Base-by-base conservation (phyloP, 2,888 invertebrate species). In the Tetanocera ferruginea region DNA sequence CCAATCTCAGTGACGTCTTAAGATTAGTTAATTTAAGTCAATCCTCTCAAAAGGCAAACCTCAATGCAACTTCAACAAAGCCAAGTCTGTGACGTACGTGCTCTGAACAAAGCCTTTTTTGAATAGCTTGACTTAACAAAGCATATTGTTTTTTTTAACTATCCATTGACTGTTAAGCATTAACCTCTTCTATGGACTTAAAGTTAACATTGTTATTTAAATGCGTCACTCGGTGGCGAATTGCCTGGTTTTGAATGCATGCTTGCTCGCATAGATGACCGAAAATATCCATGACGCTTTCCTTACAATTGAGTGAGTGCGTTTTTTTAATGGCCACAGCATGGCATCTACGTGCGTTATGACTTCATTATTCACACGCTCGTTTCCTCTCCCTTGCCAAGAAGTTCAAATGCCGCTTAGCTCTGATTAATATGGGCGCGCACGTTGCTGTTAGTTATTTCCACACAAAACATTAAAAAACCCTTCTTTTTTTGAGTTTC, bases 311-410 rank as follows among this genome's bases (percentile, higher is more conserved):
- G 37, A n/a, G 66, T 37, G 34, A 37, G 23, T 19, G n/a, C 66
- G 66, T 37, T 19, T 37, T 23, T 37, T n/a, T 11, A 66, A 66
- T 37, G 37, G 37, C 23, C 23, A 1, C 19, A 37, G 37, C 28
- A 17, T 28, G 62, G 19, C 49, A 25, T 11, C 69, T 9, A 28
- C 52, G 51, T 52, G 52, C 55, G 55, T 71, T 71, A 71, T 71
- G 52, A 31, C 70, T 71, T 71, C 70, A 71, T 71, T 71, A 71
- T 71, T 71, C 52, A 34, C 52, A 52, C 70, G 70, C 31, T 52
- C 11, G 28, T 55, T 19, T 43, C 34, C 31, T 23, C 3, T n/a
- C 67, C 67, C 6, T 23, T 19, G 28, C 34, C 37, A 19, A 31
- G 9, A 11, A 34, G n/a, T n/a, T 37, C 17, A 28, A 25, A 14